Base-by-base conservation (phyloP, 2,113 vertebrate genomes). In the Helogale parvula region DNA sequence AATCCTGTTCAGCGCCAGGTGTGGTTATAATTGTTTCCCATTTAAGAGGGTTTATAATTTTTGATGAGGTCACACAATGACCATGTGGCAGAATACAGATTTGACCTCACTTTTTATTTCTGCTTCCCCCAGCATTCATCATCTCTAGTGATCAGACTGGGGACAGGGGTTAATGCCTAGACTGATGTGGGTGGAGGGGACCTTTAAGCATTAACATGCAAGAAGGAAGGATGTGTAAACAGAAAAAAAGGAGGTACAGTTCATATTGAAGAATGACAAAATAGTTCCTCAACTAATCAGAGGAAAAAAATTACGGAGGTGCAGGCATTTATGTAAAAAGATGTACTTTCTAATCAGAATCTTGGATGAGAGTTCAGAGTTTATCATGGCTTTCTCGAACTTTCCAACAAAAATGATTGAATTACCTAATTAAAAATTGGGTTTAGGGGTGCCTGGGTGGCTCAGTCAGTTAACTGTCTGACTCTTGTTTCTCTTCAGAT, bases 191-290 rank as follows among this genome's bases (percentile, higher is more conserved):
- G 1, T 47, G 5, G 45, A 77, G 27, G 69, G 19, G 10, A 19
- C 52, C 45, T 31, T 14, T 0, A 35, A 5, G 23, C 17, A 25
- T 1, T 17, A 17, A 31, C 1, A 9, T 0, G 3, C 29, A 13
- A 68, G 71, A 16, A 63, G 33, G 27, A 71, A 54, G 31, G 33
- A 8, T 0, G 17, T 2, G 1, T 25, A 57, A 50, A 52, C 5
- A 66, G 38, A 68, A 7, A 13, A 13, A 29, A 41, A 14, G 16
- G 6, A 13, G 19, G 19, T 7, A 3, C 19, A n/a, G 13, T 35
- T 11, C 41, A 27, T 82, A 69, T 47, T 45, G 54, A 86, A 87
- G 4, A 12, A 8, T 21, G 25, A n/a, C 33, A 88, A 77, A 21
- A 60, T 8, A 35, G 0, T 63, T 8, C 12, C n/a, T 60, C 38